A percentile compares a stretch with the other conserved stretches of the same genome.
Evolutionary conservation across 2,113 vertebrate genomes (phyloP).

Genomic region (Henicopernis longicauda): DNA sequence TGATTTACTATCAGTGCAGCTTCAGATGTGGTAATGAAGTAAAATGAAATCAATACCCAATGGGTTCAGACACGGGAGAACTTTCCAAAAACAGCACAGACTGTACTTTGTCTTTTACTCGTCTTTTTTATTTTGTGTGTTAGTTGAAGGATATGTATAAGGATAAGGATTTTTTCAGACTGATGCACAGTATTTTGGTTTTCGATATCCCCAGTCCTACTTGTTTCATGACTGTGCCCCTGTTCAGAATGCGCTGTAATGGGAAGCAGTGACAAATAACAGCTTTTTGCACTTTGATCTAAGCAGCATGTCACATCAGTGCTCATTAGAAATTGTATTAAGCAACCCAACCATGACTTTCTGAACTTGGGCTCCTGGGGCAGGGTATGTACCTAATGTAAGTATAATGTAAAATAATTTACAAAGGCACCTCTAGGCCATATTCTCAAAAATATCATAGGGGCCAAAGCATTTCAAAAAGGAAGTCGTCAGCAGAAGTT

Average conservation of each 20-base stretch:
- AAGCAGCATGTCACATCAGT: background rate
- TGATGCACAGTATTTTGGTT: background rate
- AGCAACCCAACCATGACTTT: slow-evolving; percentile 5
- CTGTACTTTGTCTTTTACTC: background rate
- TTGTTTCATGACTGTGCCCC: background rate
- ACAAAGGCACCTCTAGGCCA: background rate
- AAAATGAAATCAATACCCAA: background rate
- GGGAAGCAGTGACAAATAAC: background rate
- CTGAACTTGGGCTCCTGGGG: background rate
- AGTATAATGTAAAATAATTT: background rate
- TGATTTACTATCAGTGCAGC: slow-evolving; percentile 9
- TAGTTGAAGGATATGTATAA: background rate
- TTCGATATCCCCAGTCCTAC: background rate
- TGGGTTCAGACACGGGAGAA: background rate
- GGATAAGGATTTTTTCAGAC: background rate
- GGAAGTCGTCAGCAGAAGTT: background rate
- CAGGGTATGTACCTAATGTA: background rate
- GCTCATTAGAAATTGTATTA: slow-evolving; percentile 10
- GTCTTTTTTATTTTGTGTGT: background rate
- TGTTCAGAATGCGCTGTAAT: background rate
- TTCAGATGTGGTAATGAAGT: slow-evolving; percentile 33
- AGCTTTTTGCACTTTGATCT: slow-evolving; percentile 24
- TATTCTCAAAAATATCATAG: background rate
- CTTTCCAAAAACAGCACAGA: background rate
- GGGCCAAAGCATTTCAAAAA: background rate